Conservation (phyloP, 2,888 invertebrate species). For the Rhodophaea formosa region DNA sequence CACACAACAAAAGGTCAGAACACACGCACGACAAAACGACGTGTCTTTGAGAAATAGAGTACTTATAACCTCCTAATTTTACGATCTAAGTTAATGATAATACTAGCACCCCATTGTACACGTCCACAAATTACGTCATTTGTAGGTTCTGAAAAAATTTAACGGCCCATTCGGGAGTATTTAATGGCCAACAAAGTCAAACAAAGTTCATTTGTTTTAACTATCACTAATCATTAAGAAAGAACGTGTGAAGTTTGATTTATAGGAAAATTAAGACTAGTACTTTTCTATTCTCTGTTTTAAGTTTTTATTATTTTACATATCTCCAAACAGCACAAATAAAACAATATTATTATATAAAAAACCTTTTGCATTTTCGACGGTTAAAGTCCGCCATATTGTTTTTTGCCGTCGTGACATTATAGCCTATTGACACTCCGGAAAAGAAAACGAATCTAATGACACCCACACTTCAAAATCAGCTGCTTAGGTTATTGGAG, state of each 20-base stretch:
- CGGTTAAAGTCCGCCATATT: too few species aligned
- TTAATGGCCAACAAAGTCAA: conserved; percentile 12
- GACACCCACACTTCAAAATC: too few species aligned
- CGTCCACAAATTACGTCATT: conserved; percentile 6
- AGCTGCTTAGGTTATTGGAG: too few species aligned
- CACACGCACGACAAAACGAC: conserved; percentile 48
- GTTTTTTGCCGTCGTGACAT: too few species aligned
- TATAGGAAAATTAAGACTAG: too few species aligned
- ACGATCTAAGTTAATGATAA: conserved; percentile 3
- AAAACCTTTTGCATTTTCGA: too few species aligned
- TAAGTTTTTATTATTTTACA: too few species aligned
- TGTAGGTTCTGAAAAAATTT: conserved; percentile 12
- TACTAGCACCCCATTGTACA: conserved; percentile 12
- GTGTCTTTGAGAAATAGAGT: conserved; percentile 61
- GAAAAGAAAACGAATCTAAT: too few species aligned
- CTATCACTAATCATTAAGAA: not conserved
- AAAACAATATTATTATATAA: too few species aligned
- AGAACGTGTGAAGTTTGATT: not conserved
- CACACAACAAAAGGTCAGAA: conserved; percentile 19
- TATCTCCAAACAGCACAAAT: too few species aligned
- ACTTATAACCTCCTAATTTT: conserved; percentile 39
- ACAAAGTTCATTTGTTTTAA: conserved; percentile 4
- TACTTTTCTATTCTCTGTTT: too few species aligned
- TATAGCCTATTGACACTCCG: too few species aligned
- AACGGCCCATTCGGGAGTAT: not conserved